phyloP scores from a whole-genome alignment of 2,113 vertebrate genomes.

The Epinephelus moara region DNA sequence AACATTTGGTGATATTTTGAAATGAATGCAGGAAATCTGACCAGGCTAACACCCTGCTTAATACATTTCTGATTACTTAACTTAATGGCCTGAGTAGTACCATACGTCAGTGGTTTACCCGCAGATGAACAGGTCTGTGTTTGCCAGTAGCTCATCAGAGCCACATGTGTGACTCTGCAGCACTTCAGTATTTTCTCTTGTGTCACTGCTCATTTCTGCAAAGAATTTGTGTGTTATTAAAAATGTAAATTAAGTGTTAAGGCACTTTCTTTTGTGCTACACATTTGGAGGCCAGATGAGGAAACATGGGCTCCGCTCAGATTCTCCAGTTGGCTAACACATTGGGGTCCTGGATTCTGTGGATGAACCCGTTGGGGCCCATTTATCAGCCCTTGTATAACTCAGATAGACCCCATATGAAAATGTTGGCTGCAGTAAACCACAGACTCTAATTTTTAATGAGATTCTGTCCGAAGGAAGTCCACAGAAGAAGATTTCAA shows the following conservation, averaged over 20 bases:
- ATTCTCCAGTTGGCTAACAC: slow-evolving; percentile 36
- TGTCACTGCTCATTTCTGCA: slow-evolving; percentile 12
- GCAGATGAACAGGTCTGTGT: slow-evolving; percentile 24
- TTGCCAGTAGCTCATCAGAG: slow-evolving; percentile 58
- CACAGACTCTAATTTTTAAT: slow-evolving; percentile 19
- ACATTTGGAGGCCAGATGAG: slow-evolving; percentile 51
- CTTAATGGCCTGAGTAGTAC: slow-evolving; percentile 4
- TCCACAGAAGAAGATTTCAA: neutral
- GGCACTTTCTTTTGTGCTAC: slow-evolving; percentile 22
- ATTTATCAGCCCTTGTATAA: slow-evolving; percentile 46
- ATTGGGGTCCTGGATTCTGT: slow-evolving; percentile 28
- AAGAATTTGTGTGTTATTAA: slow-evolving; percentile 26
- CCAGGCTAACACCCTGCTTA: slow-evolving; percentile 25
- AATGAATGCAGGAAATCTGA: slow-evolving; percentile 1
- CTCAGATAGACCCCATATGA: slow-evolving; percentile 52
- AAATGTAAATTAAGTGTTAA: slow-evolving; percentile 50
- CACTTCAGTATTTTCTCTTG: slow-evolving; percentile 1
- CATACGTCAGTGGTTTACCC: slow-evolving; percentile 2
- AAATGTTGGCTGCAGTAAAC: slow-evolving; percentile 32
- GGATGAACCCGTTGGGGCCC: slow-evolving; percentile 12
- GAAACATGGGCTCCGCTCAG: slow-evolving; percentile 22
- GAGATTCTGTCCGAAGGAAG: neutral
- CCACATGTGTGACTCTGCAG: slow-evolving; percentile 51
- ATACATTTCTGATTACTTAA: slow-evolving; percentile 21
- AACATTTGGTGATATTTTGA: neutral